phyloP scores from a whole-genome alignment of 2,888 invertebrate genomes.

The Fissipunctia ypsillon region DNA sequence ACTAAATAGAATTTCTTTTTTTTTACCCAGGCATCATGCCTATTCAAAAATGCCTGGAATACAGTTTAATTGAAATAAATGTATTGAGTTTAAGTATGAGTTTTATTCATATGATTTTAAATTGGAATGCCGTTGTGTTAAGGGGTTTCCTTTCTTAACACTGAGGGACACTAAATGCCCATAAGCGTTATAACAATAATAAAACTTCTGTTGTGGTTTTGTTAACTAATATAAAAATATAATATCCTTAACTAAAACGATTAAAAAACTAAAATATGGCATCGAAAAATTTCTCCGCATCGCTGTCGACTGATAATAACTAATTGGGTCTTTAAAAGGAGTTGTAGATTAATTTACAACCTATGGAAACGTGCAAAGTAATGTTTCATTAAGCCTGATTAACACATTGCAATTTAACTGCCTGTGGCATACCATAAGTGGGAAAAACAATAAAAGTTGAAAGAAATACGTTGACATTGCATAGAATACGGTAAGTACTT shows the following conservation, averaged over 20 bases:
- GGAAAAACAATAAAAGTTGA: background rate
- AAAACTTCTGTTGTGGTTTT: too few relatives aligned
- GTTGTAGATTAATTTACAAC: too few relatives aligned
- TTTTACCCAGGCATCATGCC: too few relatives aligned
- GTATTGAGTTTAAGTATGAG: background rate
- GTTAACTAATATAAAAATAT: too few relatives aligned
- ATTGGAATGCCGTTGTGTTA: background rate
- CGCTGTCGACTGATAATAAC: too few relatives aligned
- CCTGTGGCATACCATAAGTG: background rate
- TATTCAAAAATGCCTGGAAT: background rate
- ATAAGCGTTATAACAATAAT: too few relatives aligned
- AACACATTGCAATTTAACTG: background rate
- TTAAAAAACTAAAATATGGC: too few relatives aligned
- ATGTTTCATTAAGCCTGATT: background rate
- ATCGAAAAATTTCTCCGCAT: too few relatives aligned
- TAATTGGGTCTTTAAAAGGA: background rate
- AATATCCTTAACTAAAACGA: too few relatives aligned
- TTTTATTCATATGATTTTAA: background rate
- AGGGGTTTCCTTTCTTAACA: background rate
- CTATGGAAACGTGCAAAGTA: background rate
- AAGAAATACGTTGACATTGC: too few relatives aligned
- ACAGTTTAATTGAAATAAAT: background rate
- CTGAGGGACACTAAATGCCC: too few relatives aligned
- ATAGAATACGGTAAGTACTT: background rate
- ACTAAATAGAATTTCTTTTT: too few relatives aligned